phyloP scores from a whole-genome alignment of 2,797 vertebrate species.

The Salmo trutta region DNA sequence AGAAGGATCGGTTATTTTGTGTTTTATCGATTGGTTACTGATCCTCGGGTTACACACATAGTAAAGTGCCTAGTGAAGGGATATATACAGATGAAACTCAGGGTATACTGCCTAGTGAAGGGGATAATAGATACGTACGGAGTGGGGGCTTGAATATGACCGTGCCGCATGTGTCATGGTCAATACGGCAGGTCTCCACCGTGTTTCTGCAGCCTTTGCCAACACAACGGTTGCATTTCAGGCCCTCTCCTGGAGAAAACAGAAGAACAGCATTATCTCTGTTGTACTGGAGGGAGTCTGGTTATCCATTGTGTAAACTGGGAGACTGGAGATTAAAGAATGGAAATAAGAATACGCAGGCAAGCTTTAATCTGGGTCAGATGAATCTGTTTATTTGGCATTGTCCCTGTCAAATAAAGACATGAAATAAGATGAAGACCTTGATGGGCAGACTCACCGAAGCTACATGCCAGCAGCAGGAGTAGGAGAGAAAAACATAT shows the following conservation, averaged over 20 bases:
- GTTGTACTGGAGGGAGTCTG: neutral
- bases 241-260: constrained; percentile 9
- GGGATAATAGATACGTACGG: neutral
- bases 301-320: neutral
- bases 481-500: neutral
- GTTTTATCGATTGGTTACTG: neutral
- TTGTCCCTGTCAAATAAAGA: neutral
- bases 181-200: neutral
- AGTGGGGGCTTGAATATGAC: neutral
- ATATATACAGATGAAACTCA: too few species aligned
- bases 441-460: neutral
- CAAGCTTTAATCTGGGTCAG: neutral
- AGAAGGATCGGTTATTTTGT: neutral
- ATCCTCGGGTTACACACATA: too few species aligned
- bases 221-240: constrained; percentile 13
- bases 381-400: neutral
- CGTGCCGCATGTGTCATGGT: neutral
- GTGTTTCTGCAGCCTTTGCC: neutral
- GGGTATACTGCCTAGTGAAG: neutral
- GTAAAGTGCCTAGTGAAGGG: neutral
- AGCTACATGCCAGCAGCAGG: neutral
- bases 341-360: neutral
- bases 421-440: neutral
- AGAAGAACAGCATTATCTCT: neutral
- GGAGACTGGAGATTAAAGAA: neutral